Conservation (phyloP, 2,113 vertebrate species). For the rat (Rattus norvegicus) region GRCr8 NC_086032.1:43678501-43679000, state of each 20-base stretch:
- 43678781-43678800: not conserved
- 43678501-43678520: not conserved
- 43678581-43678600: not conserved
- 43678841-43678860: not conserved
- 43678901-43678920: not conserved
- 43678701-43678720: constrained; percentile 10
- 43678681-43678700: not conserved
- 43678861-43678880: not conserved
- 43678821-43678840: not conserved
- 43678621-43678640: not conserved
- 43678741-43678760: not conserved
- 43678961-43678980: not conserved
- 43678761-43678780: not conserved
- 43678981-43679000: not conserved
- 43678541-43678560: not conserved
- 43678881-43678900: not conserved
- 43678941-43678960: not conserved
- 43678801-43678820: not conserved
- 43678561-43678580: too few species aligned
- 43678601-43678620: not conserved
- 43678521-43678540: not conserved
- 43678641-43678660: not conserved
- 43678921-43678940: not conserved
- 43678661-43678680: not conserved
- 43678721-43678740: constrained; percentile 16